phyloP scores from a whole-genome alignment of 2,888 invertebrate species.

The Drosophila infuscata region DNA sequence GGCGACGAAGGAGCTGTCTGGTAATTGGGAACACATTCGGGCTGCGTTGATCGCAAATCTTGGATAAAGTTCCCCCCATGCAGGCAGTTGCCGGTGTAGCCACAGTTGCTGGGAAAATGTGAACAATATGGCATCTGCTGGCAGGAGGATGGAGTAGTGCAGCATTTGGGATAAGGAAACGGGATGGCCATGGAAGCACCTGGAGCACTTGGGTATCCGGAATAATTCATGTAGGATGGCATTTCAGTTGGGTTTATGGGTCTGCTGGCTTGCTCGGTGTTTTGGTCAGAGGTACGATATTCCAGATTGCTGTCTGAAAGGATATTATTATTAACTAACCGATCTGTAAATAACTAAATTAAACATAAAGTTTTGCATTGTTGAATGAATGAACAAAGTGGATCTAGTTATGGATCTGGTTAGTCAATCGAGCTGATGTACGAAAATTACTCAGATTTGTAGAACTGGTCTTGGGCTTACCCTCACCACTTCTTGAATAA shows the following conservation, averaged over 20 bases:
- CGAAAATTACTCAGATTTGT: neutral
- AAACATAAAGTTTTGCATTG: too few species aligned
- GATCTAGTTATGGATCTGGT: neutral
- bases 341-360: neutral
- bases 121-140: neutral
- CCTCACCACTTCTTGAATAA: too few species aligned
- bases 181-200: neutral
- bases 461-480: neutral
- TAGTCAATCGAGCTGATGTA: neutral
- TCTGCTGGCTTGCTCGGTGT: neutral
- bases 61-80: slow-evolving; percentile 32
- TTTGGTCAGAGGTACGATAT: neutral
- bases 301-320: neutral
- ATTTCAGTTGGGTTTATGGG: neutral
- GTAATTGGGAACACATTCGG: slow-evolving; percentile 1
- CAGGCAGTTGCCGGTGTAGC: slow-evolving; percentile 18
- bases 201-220: neutral
- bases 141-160: neutral
- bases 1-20: slow-evolving; percentile 5
- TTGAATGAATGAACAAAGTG: too few species aligned
- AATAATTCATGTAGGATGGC: neutral
- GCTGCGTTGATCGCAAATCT: neutral
- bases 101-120: neutral
- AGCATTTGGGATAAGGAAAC: neutral
- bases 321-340: neutral